Evolutionary conservation across 1,140 invertebrate genomes (phyloP), one percentile per base, ranked within the genome.

Genomic region (Telenomus remus): DNA sequence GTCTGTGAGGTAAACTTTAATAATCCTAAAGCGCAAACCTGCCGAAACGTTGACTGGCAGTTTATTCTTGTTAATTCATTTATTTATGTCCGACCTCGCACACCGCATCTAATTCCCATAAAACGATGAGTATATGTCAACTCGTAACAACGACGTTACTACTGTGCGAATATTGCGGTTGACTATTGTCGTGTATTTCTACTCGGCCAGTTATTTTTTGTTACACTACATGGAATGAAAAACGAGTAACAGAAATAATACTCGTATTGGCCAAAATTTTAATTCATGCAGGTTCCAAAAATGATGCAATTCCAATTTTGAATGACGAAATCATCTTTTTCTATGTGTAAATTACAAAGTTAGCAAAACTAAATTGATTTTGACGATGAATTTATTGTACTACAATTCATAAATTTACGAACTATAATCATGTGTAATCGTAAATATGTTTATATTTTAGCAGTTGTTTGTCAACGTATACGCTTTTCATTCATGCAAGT

Each of bases 41-140:
- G 46, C 57, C 51, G 56, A 55, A 54, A 55, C 49, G 14, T 61
- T 70, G 57, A 70, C 48, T 55, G 51, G 50, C 66, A 53, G 48
- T 56, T 55, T 68, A 53, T 68, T 59, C 39, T 46, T 59, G 54
- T 59, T 59, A 59, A 59, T 53, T 68, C 64, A 59, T 59, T 59
- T 59, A 59, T 68, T 46, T 53, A 53, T 15, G 55, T 53, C 46
- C 15, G 13, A 5, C 43, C 33, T 47, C 35, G 48, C 27, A 35
- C 50, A 44, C 13, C 35, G n/a, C 35, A 42, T 11, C 39, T 57
- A 68, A 57, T 57, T 12, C 11, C 47, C 15, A 46, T 68, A 47
- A 49, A 59, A 59, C 19, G 13, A 11, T 19, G 10, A 42, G 34
- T 33, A 10, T 42, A 47, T 19, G 50, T 49, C 56, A 11, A 48